A percentile compares a stretch with the other conserved stretches of the same genome.
Evolutionary conservation across 2,113 vertebrate species (phyloP).

Genomic region (Candoia aspera): DNA sequence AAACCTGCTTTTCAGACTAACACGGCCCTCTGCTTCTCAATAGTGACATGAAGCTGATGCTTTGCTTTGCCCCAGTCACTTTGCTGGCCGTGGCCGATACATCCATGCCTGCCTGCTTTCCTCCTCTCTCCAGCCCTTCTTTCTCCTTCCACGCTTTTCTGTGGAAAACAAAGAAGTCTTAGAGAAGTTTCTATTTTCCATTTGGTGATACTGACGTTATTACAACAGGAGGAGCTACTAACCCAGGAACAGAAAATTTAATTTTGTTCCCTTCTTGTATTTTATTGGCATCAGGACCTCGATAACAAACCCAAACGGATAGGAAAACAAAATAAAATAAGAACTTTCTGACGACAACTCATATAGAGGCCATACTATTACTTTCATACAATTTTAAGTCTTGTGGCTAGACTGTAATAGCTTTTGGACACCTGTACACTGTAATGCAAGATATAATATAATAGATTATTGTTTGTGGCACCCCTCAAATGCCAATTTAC

Average conservation of each 20-base stretch:
- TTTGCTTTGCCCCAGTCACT: neutral
- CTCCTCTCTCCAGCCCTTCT: neutral
- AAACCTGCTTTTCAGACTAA: too few relatives aligned
- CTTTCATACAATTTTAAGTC: slow-evolving; percentile 67
- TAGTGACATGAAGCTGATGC: neutral
- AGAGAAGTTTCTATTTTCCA: slow-evolving; percentile 46
- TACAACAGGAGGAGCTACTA: slow-evolving; percentile 36
- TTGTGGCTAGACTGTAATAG: slow-evolving; percentile 66
- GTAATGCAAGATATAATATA: slow-evolving; percentile 64
- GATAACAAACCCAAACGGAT: slow-evolving; percentile 54
- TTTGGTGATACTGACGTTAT: slow-evolving; percentile 57
- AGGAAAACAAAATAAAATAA: slow-evolving; percentile 48
- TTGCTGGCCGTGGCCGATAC: neutral
- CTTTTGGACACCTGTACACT: slow-evolving; percentile 69
- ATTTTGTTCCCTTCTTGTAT: slow-evolving; percentile 60
- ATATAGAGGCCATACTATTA: slow-evolving; percentile 56
- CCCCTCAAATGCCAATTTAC: slow-evolving; percentile 77
- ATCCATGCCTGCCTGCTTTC: neutral
- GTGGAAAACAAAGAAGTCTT: slow-evolving; percentile 45
- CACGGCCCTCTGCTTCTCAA: too few relatives aligned
- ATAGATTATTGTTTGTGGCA: slow-evolving; percentile 76
- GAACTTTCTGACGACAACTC: slow-evolving; percentile 59
- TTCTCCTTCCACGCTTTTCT: neutral
- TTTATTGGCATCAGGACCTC: slow-evolving; percentile 51
- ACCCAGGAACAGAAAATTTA: slow-evolving; percentile 62